Evolutionary conservation across 2,888 invertebrate species (phyloP).

Genomic region (Ectemnius lituratus): DNA sequence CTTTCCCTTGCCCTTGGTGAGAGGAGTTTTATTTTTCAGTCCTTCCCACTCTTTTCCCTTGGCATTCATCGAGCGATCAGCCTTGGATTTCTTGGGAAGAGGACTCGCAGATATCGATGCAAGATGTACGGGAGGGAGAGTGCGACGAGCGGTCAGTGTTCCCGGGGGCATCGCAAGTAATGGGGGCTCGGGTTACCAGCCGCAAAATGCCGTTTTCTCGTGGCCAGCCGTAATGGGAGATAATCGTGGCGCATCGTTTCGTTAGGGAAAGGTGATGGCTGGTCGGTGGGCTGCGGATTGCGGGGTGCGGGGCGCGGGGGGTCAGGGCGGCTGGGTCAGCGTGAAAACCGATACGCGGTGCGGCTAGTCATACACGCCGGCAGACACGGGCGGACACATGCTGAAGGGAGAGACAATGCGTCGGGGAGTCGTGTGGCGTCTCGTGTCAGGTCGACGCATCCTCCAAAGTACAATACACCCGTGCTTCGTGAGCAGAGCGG

Average conservation of each 20-base stretch:
- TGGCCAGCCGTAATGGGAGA: constrained; percentile 1
- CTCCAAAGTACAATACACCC: constrained; percentile 5
- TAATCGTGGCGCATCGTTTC: constrained; percentile 4
- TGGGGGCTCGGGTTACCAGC: not conserved
- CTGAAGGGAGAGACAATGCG: constrained; percentile 12
- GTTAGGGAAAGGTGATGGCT: too few species aligned
- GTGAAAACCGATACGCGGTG: constrained; percentile 6
- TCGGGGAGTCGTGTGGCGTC: constrained; percentile 7
- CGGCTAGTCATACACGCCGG: constrained; percentile 11
- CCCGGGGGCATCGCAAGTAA: not conserved
- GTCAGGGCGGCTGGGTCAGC: not conserved
- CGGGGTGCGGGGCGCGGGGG: too few species aligned
- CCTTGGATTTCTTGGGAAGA: too few species aligned
- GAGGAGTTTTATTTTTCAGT: too few species aligned
- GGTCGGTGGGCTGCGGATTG: too few species aligned
- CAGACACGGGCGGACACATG: constrained; percentile 9
- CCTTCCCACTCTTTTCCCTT: too few species aligned
- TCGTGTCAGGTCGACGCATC: constrained; percentile 13
- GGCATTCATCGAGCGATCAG: too few species aligned
- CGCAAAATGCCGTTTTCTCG: not conserved
- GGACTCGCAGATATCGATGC: too few species aligned
- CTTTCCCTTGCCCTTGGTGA: too few species aligned
- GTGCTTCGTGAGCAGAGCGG: not conserved
- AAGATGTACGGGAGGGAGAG: too few species aligned
- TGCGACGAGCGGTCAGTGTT: too few species aligned